These are phyloP conservation scores for Saccostrea echinata DNA, from an alignment of 1,140 invertebrate genomes.

Conservation along the genomic window DNA sequence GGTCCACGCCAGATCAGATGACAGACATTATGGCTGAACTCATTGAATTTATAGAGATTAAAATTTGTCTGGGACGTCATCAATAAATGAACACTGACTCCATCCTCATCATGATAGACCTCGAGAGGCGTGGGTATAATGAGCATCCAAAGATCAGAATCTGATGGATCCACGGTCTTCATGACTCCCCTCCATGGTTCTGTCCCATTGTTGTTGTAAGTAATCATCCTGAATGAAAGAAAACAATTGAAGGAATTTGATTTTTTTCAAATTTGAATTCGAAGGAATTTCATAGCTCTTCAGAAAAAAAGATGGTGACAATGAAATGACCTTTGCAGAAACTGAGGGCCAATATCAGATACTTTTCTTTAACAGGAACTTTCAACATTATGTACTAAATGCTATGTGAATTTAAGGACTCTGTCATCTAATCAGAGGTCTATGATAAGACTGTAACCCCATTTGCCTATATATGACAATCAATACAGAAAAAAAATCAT, in stretches of 20 bases:
- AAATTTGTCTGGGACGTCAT: slow-evolving; percentile 1
- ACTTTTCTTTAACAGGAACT: no score
- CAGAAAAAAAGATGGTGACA: no score
- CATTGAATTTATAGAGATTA: not conserved
- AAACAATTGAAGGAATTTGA: not conserved
- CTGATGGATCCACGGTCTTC: not conserved
- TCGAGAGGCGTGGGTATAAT: slow-evolving; percentile 42
- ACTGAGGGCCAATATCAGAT: no score
- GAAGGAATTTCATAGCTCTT: no score
- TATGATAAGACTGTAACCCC: no score
- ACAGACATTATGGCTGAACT: not conserved
- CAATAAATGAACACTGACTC: slow-evolving; percentile 47
- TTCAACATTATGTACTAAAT: no score
- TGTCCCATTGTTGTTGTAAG: not conserved
- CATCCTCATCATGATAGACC: slow-evolving; percentile 46
- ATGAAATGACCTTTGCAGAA: no score
- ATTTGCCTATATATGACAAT: no score
- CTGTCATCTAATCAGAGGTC: no score
- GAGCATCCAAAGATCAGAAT: slow-evolving; percentile 20
- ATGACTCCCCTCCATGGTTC: not conserved
- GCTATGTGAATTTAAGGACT: no score
- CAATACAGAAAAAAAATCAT: no score
- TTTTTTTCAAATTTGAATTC: no score
- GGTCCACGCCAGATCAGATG: not conserved
- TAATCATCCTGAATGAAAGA: not conserved